A percentile compares a stretch with the other conserved stretches of the same genome.
Conservation (phyloP, 2,797 vertebrate genomes). For the Poliocrania exsul region DNA sequence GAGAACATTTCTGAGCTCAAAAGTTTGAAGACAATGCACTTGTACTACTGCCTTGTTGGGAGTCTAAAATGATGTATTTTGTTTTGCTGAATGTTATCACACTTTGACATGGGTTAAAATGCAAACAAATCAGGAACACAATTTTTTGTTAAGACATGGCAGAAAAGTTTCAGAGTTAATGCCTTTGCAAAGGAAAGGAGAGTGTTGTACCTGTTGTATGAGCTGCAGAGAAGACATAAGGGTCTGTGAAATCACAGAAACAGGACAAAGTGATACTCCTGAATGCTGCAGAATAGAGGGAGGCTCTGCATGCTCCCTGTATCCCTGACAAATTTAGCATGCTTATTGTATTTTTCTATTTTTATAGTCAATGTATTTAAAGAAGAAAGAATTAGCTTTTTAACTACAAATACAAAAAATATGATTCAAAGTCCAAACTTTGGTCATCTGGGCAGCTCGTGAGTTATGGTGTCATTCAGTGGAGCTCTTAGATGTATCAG, state of each 20-base stretch:
- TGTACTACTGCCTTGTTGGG: not conserved
- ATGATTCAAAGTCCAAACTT: not conserved
- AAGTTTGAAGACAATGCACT: not conserved
- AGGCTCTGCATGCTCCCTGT: not conserved
- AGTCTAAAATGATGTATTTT: not conserved
- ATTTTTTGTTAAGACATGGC: not conserved
- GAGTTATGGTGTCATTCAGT: not conserved
- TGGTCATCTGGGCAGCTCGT: not conserved
- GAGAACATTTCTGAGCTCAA: not conserved
- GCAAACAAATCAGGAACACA: not conserved
- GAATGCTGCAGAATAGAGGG: not conserved
- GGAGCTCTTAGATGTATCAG: not conserved
- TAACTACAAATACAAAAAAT: not conserved
- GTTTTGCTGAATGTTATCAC: not conserved
- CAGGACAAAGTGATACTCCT: fast-evolving
- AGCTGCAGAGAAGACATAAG: not conserved
- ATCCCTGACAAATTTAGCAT: not conserved
- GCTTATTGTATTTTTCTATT: not conserved
- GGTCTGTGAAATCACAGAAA: not conserved
- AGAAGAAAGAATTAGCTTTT: not conserved
- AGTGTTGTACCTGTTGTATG: not conserved
- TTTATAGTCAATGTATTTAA: not conserved
- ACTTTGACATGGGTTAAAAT: not conserved
- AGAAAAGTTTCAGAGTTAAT: not conserved
- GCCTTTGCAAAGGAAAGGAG: not conserved